Evolutionary conservation across 1,140 invertebrate genomes (phyloP).

Genomic region (Pogonomyrmex barbatus): DNA sequence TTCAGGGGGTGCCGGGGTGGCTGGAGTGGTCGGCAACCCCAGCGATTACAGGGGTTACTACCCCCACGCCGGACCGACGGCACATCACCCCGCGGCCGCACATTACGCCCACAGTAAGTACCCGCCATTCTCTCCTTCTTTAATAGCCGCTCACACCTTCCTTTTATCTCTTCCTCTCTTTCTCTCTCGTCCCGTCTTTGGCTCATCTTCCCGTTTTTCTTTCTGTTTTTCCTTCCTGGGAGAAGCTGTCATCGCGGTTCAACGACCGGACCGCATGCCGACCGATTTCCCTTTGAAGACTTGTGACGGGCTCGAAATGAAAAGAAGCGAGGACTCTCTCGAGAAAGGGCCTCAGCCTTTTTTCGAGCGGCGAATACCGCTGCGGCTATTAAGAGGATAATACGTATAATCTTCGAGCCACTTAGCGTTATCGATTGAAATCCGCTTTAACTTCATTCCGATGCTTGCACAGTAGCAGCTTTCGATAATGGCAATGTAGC

Average conservation of each 20-base stretch:
- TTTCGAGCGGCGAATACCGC: slow-evolving; percentile 22
- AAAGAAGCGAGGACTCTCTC: background rate
- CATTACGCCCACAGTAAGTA: slow-evolving; percentile 86
- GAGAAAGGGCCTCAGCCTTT: slow-evolving; percentile 11
- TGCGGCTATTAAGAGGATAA: slow-evolving; percentile 46
- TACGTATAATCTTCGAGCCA: slow-evolving; percentile 49
- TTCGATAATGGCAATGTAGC: background rate
- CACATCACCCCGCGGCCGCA: slow-evolving; percentile 83
- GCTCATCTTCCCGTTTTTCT: background rate
- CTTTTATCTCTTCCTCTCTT: background rate
- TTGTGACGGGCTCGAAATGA: background rate
- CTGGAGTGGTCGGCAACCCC: slow-evolving; percentile 81
- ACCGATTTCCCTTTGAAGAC: slow-evolving; percentile 20
- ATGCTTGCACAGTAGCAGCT: background rate
- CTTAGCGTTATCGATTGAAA: slow-evolving; percentile 50
- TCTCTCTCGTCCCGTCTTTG: background rate
- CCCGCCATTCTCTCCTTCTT: slow-evolving; percentile 8
- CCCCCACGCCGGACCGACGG: slow-evolving; percentile 83
- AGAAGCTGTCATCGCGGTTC: slow-evolving; percentile 23
- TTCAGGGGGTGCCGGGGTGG: slow-evolving; percentile 79
- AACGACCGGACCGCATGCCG: slow-evolving; percentile 28
- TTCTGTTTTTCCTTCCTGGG: background rate
- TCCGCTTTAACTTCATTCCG: slow-evolving; percentile 21
- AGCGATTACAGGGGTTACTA: slow-evolving; percentile 85
- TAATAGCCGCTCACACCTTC: background rate